Base-by-base conservation (phyloP, 1,140 invertebrate genomes). In the Papilio polytes region DNA sequence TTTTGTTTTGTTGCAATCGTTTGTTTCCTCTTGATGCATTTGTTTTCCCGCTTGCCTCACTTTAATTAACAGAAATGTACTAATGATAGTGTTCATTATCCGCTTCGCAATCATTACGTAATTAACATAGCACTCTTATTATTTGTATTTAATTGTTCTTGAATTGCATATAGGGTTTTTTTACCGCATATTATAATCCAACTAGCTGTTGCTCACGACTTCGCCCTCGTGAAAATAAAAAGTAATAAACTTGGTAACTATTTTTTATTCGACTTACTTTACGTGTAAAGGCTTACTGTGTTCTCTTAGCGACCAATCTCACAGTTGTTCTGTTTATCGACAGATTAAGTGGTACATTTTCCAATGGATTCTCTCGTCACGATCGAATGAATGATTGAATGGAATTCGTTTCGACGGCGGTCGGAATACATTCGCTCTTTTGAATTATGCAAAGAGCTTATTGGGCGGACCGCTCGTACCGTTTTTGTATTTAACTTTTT, bases 381-480 rank as follows among this genome's bases (percentile, higher is more conserved):
- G 85, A 79, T 83, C 87, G 87, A 90, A 90, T 90, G 90, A 90
- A 87, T 87, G 84, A 83, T 88, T 85, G 91, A 94, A 92, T 94
- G 91, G 89, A 90, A 92, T 89, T 89, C 85, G 84, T 84, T 82
- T 85, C 82, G 80, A 81, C 82, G 80, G 86, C 83, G 84, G 83
- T 84, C 89, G 82, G 91, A 91, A 92, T 92, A 85, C 89, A 90
- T 91, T 86, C 86, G 81, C 82, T 81, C 87, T 92, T 92, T 91
- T 94, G 91, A 93, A 93, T 93, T 90, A 94, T 93, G 89, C 88
- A 94, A 90, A 91, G 85, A 87, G 86, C 89, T 90, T 91, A 92
- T 93, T 91, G 87, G 85, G 86, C 83, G 85, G 84, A 88, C 86
- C 85, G 84, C 13, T 31, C 22, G 26, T 70, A 70, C 12, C 20